A percentile compares a stretch with the other conserved stretches of the same genome.
Evolutionary conservation across 2,888 invertebrate species (phyloP).

Genomic region (Xanthia togata): DNA sequence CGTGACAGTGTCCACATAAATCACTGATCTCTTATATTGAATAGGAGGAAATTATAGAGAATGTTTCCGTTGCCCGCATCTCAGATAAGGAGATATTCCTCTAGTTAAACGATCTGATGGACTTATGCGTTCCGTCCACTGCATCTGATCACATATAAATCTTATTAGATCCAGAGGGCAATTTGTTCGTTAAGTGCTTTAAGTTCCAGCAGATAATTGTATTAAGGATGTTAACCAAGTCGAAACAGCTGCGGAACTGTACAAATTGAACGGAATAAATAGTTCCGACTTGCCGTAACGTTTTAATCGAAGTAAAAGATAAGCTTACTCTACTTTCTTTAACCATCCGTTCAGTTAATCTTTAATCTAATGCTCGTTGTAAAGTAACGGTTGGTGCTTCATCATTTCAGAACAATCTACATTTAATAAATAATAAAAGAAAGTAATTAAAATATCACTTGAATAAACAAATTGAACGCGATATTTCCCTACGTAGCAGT

Average conservation of each 20-base stretch:
- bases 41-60: conserved; percentile 82
- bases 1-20: conserved; percentile 81
- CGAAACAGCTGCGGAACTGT: conserved; percentile 25
- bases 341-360: conserved; percentile 36
- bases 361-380: conserved; percentile 32
- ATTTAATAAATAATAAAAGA: conserved; percentile 39
- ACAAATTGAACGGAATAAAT: conserved; percentile 22
- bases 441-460: conserved; percentile 41
- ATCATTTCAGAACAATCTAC: conserved; percentile 17
- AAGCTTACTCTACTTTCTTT: conserved; percentile 36
- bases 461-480: conserved; percentile 45
- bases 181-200: conserved; percentile 57
- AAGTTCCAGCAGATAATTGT: conserved; percentile 49
- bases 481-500: conserved; percentile 47
- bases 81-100: conserved; percentile 75
- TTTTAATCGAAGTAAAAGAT: conserved; percentile 48
- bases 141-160: conserved; percentile 64
- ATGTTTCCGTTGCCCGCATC: conserved; percentile 87
- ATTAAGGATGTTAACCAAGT: conserved; percentile 41
- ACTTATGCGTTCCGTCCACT: conserved; percentile 62
- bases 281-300: conserved; percentile 29
- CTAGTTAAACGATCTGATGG: conserved; percentile 70
- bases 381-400: conserved; percentile 30
- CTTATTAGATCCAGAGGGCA: conserved; percentile 62
- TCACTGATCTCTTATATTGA: conserved; percentile 78